Percentiles rank a stretch among this genome's conserved stretches.
Evolutionary conservation across 1,140 invertebrate genomes (phyloP).

Genomic region (Oryctes rhinoceros): DNA sequence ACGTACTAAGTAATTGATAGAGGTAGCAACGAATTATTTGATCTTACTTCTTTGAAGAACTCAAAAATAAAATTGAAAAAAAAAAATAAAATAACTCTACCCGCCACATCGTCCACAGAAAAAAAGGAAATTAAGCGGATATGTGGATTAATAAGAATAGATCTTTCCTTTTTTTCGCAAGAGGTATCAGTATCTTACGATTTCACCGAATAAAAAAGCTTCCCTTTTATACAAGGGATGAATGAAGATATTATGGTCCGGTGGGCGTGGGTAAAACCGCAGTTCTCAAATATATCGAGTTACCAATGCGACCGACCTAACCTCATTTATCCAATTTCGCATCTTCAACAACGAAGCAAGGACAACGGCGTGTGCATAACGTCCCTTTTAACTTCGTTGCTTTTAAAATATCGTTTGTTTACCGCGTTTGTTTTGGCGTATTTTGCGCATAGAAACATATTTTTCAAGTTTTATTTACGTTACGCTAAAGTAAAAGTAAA

Average conservation of each 20-base stretch:
- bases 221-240: neutral
- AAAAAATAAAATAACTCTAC: neutral
- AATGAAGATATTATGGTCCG: conserved; percentile 10
- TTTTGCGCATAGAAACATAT: neutral
- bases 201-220: neutral
- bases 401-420: conserved; percentile 23
- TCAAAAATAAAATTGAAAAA: neutral
- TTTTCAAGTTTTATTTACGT: neutral
- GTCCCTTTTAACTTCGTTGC: neutral
- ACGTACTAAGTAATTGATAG: too few relatives aligned
- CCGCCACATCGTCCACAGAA: neutral
- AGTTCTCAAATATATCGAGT: conserved; percentile 22
- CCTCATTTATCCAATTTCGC: conserved; percentile 5
- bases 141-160: neutral
- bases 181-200: neutral
- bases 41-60: neutral
- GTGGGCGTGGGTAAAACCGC: conserved; percentile 16
- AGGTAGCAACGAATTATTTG: too few relatives aligned
- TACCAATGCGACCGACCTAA: neutral
- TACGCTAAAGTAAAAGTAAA: neutral
- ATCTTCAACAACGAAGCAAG: neutral
- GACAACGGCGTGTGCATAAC: too few relatives aligned
- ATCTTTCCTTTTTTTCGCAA: conserved; percentile 7
- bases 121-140: neutral
- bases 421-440: conserved; percentile 13